phyloP scores from a whole-genome alignment of 1,140 invertebrate species.

The Sarcophaga peregrina region DNA sequence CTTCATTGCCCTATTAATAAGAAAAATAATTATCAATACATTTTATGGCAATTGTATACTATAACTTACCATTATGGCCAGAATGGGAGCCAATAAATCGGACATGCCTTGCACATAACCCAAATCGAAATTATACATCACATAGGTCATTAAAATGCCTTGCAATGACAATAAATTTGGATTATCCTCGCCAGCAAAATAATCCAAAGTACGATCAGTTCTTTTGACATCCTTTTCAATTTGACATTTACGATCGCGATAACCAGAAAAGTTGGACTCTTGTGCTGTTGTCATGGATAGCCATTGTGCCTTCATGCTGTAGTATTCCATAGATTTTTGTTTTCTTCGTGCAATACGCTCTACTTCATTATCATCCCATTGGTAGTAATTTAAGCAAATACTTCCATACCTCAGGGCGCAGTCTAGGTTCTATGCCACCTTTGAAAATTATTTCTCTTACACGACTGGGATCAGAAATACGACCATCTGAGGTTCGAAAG shows the following conservation, averaged over 20 bases:
- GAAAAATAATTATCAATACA: not conserved
- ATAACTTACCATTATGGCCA: conserved; percentile 73
- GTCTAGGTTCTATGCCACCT: conserved; percentile 79
- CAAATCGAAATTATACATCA: conserved; percentile 99
- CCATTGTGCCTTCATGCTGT: conserved; percentile 97
- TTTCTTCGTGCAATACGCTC: conserved; percentile 78
- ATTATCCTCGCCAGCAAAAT: conserved; percentile 92
- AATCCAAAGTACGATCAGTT: conserved; percentile 92
- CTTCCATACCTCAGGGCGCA: conserved; percentile 93
- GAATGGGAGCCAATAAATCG: conserved; percentile 93
- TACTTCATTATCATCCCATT: conserved; percentile 82
- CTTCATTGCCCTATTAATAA: conserved; percentile 56
- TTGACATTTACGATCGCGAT: conserved; percentile 90
- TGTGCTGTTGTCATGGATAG: conserved; percentile 87
- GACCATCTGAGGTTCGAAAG: conserved; percentile 81
- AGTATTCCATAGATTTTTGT: conserved; percentile 88
- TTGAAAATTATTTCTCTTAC: conserved; percentile 87
- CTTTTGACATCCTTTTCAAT: conserved; percentile 98
- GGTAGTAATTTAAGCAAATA: conserved; percentile 91
- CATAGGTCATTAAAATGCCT: conserved; percentile 97
- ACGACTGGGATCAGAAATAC: conserved; percentile 75
- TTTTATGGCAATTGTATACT: conserved; percentile 64
- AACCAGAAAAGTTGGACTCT: conserved; percentile 88
- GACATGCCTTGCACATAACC: conserved; percentile 98
- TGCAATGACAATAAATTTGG: conserved; percentile 85